These are phyloP conservation scores for Bubo scandiacus DNA, from an alignment of 2,113 vertebrate genomes.

Conservation along the genomic window DNA sequence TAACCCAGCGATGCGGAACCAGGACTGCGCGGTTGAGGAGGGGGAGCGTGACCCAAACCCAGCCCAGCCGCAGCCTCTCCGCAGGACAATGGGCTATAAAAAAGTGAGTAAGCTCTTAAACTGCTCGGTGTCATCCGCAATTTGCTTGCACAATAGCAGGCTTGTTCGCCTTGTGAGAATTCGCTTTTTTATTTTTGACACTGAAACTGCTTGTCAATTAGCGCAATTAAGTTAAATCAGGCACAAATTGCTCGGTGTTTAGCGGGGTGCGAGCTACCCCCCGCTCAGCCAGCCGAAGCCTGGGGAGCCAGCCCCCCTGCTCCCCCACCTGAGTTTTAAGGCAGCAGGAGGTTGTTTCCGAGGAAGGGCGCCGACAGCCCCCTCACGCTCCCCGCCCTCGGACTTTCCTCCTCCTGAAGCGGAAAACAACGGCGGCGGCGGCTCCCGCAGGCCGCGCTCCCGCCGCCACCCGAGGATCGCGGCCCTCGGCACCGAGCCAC, in stretches of 20 bases:
- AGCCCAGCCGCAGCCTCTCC: neutral
- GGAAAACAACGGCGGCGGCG: neutral
- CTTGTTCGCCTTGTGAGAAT: fast-evolving
- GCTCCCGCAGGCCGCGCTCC: neutral
- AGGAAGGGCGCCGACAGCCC: neutral
- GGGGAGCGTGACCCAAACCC: neutral
- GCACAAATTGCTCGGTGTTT: fast-evolving
- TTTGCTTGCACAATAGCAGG: neutral
- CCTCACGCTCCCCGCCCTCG: neutral
- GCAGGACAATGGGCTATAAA: neutral
- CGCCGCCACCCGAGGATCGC: neutral
- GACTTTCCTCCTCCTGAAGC: neutral
- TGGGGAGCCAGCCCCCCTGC: fast-evolving
- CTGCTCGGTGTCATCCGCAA: neutral
- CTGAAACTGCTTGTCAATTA: neutral
- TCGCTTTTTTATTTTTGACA: fast-evolving
- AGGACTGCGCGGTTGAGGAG: neutral
- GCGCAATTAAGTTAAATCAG: neutral
- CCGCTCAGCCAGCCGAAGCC: neutral
- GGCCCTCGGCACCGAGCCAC: too few relatives aligned
- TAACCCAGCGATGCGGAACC: neutral
- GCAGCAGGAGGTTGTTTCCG: neutral
- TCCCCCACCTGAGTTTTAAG: fast-evolving
- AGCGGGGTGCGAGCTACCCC: fast-evolving
- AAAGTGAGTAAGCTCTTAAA: neutral